Evolutionary conservation across 2,797 vertebrate species (phyloP), one percentile per base, ranked within the genome.

Genomic region (Centroberyx gerrardi): DNA sequence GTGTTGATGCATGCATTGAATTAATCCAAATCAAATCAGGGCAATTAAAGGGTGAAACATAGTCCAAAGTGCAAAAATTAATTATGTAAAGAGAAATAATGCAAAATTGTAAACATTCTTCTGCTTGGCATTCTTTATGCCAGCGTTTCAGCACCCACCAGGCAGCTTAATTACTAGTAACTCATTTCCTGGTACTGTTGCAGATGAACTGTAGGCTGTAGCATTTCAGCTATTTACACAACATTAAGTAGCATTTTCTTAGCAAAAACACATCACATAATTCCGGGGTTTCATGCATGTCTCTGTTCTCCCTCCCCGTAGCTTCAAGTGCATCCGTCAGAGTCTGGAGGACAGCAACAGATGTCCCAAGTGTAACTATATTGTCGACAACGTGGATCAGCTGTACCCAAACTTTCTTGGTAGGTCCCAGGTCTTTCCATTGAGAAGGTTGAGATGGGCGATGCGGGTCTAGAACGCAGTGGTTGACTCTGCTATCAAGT

Each of bases 331-430:
- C 92, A 99, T 99, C 92, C 97, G 98, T 68, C 97, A 98, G 92
- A 99, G 98, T 93, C 93, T 99, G 90, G 98, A 99, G 85, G 98
- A 99, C 89, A 99, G 97, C 90, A 99, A 99, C 93, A 95, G 98
- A 84, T 99, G 98, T 87, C 98, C 98, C 40, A 99, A 99, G 93
- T 99, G 98, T 93, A 99, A 99, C 94, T 99, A 99, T 84, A 96
- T 98, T 62, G 97, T 99, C 75, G 98, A 99, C 91, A 99, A 99
- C 56, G 97, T 99, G 89, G 98, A 99, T 90, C 98, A 99, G 94
- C 97, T 99, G 38, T 99, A 98, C 87, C 98, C 98, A 75, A 99
- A 99, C 90, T 99, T 99, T 87, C 96, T 99, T 89, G 97, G 98
- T 99, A 90, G 93, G 97, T 91, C 62, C 9, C 8, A 7, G 13